Evolutionary conservation across 2,113 vertebrate genomes (phyloP).

Genomic region (Gymnogyps californianus): DNA sequence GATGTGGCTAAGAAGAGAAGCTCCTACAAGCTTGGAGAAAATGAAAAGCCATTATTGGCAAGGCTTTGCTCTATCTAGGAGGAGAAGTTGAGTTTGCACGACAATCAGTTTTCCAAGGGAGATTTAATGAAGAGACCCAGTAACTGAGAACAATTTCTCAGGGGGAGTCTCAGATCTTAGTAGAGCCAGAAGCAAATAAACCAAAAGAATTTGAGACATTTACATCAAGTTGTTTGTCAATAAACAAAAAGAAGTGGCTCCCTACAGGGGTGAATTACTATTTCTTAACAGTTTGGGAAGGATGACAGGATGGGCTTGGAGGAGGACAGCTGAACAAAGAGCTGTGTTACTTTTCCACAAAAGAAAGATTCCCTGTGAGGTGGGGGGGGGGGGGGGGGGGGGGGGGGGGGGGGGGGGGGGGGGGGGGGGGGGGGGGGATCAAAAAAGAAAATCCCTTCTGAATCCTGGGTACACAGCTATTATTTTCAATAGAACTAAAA

Average conservation of each 20-base stretch:
- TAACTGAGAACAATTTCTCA: slow-evolving; percentile 10
- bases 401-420: too few relatives aligned
- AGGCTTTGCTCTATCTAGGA: neutral
- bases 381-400: too few relatives aligned
- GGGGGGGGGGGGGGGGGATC: too few relatives aligned
- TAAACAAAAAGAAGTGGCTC: slow-evolving; percentile 15
- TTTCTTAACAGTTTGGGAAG: neutral
- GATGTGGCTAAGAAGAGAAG: neutral
- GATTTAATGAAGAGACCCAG: neutral
- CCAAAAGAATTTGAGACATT: neutral
- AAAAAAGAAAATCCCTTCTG: neutral
- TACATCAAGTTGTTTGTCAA: slow-evolving; percentile 39
- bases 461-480: neutral
- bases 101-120: neutral
- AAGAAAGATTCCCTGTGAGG: neutral
- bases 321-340: neutral
- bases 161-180: neutral
- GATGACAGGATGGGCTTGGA: neutral
- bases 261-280: slow-evolving; percentile 10
- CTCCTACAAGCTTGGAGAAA: neutral
- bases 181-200: slow-evolving; percentile 12
- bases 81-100: neutral
- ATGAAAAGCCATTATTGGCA: neutral
- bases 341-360: neutral
- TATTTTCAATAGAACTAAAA: neutral